A percentile compares a stretch with the other conserved stretches of the same genome.
These are phyloP conservation scores for Anastrepha ludens DNA, from an alignment of 1,140 invertebrate genomes.

Conservation along the genomic window DNA sequence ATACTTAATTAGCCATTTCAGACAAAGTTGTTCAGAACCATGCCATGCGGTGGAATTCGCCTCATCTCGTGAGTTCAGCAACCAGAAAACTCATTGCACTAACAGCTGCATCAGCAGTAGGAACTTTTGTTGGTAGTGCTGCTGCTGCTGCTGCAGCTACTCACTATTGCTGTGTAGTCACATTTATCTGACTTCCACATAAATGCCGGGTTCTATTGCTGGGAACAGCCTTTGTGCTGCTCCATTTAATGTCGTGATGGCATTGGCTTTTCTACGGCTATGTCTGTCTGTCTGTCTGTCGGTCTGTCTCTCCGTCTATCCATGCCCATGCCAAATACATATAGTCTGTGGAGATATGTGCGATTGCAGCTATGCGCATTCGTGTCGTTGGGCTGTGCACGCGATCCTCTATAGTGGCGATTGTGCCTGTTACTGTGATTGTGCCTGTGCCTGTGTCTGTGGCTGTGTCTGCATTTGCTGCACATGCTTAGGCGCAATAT, in stretches of 20 bases:
- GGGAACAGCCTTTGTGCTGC: constrained; percentile 41
- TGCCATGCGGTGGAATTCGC: neutral
- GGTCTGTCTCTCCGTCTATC: neutral
- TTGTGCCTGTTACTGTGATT: neutral
- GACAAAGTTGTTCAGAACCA: constrained; percentile 4
- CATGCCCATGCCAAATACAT: neutral
- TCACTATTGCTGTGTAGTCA: constrained; percentile 52
- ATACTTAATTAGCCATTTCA: constrained; percentile 36
- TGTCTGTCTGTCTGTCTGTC: neutral
- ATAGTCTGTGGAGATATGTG: neutral
- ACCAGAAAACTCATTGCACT: constrained; percentile 26
- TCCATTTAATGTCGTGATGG: constrained; percentile 52
- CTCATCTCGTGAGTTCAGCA: constrained; percentile 20
- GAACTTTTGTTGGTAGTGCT: constrained; percentile 60
- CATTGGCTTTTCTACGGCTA: constrained; percentile 41
- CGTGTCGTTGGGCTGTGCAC: constrained; percentile 37
- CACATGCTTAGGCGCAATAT: constrained; percentile 44
- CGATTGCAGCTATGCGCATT: constrained; percentile 5
- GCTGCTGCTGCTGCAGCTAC: constrained; percentile 62
- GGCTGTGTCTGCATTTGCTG: neutral
- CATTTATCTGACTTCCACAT: constrained; percentile 26
- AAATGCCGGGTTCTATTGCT: constrained; percentile 30
- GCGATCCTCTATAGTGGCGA: constrained; percentile 20
- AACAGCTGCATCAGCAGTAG: constrained; percentile 34
- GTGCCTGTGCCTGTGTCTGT: neutral